Conservation (phyloP, 2,888 invertebrate genomes). For the Morpho achilles region DNA sequence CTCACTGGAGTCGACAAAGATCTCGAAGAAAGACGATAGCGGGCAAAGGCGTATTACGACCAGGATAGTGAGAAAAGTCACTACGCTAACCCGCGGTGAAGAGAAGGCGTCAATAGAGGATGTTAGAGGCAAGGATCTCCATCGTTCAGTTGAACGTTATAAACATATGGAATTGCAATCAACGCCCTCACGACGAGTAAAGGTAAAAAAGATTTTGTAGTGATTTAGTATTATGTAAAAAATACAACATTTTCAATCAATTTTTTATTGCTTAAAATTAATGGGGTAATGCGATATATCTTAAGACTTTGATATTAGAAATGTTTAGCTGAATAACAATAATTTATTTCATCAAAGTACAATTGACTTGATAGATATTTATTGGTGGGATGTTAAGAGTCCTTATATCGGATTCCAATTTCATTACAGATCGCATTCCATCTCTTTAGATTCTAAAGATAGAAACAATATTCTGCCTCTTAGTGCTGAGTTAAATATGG, state of each 20-base stretch:
- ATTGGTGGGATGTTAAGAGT: no score
- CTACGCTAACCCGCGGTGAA: conserved; percentile 91
- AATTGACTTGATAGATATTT: no score
- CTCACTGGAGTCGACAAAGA: conserved; percentile 90
- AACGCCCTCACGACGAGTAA: conserved; percentile 84
- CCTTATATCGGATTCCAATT: not conserved
- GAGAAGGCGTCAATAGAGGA: conserved; percentile 87
- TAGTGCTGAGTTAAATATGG: conserved; percentile 7
- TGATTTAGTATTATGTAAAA: no score
- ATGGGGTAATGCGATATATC: conserved; percentile 26
- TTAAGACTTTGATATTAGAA: conserved; percentile 17
- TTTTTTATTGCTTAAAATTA: conserved; percentile 14
- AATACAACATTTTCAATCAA: no score
- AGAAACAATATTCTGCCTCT: not conserved
- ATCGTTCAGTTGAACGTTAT: conserved; percentile 77
- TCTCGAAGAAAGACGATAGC: conserved; percentile 87
- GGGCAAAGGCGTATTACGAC: conserved; percentile 91
- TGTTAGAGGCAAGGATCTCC: conserved; percentile 79
- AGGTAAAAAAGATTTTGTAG: conserved; percentile 76
- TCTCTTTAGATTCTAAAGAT: conserved; percentile 4
- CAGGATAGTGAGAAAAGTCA: conserved; percentile 92
- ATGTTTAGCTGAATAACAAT: conserved; percentile 3
- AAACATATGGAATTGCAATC: conserved; percentile 79
- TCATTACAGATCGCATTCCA: not conserved
- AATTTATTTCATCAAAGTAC: not conserved